Percentiles rank a stretch among this genome's conserved stretches.
Conservation (phyloP, 2,113 vertebrate genomes). For the Gulo gulo region DNA sequence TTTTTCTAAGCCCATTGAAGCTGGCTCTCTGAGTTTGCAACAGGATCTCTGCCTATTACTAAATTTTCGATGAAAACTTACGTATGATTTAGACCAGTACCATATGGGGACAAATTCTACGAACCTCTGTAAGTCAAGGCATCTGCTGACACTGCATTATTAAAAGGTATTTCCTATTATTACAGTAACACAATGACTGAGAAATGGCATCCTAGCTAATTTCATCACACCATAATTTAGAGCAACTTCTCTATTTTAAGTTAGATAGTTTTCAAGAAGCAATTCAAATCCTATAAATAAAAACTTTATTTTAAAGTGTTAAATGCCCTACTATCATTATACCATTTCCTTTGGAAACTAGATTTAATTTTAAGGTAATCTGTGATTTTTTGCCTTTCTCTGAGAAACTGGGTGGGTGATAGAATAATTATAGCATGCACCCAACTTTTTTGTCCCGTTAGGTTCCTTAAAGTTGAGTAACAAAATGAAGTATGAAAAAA, state of each 20-base stretch:
- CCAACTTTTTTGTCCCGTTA: neutral
- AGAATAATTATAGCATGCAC: constrained; percentile 27
- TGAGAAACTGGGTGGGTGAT: constrained; percentile 32
- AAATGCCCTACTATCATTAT: neutral
- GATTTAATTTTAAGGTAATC: neutral
- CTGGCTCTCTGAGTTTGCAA: neutral
- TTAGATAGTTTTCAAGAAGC: neutral
- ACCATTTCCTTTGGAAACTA: constrained; percentile 22
- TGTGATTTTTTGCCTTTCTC: neutral
- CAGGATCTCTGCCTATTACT: constrained; percentile 8
- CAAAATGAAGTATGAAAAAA: neutral
- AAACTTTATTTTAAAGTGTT: neutral
- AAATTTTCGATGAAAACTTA: constrained; percentile 12
- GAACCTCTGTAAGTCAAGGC: neutral
- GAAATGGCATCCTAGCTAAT: neutral
- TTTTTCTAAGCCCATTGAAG: neutral
- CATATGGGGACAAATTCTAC: neutral
- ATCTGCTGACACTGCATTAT: neutral
- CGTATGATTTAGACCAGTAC: constrained; percentile 13
- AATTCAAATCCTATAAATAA: constrained; percentile 34
- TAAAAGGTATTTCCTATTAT: constrained; percentile 5
- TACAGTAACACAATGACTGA: neutral
- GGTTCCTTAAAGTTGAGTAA: constrained; percentile 9
- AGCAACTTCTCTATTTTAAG: constrained; percentile 7
- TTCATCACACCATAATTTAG: constrained; percentile 6